Evolutionary conservation across 2,113 vertebrate genomes (phyloP), one percentile per base, ranked within the genome.

Genomic region (Verasper variegatus): DNA sequence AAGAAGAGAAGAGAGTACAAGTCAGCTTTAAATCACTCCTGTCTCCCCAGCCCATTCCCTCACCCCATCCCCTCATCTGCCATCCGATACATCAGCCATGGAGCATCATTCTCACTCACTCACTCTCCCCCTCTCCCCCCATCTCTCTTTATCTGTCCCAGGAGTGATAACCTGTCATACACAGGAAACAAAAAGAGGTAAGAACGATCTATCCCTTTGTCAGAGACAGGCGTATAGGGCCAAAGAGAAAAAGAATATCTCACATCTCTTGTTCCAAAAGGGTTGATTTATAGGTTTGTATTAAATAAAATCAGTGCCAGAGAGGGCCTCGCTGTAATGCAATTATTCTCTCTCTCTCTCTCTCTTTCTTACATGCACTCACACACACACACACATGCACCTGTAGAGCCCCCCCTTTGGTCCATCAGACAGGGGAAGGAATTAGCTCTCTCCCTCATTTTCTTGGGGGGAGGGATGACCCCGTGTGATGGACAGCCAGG

Each of bases 1-100:
- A 88, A 91, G 93, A 94, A 85, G 90, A 93, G 91, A 84, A 91
- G 76, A 76, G 88, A 83, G 86, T 91, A 81, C 93, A 93, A 89
- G 89, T 59, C 80, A 68, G 74, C 89, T 88, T 88, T 95, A 97
- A 97, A 97, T 97, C 95, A 97, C 69, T 74, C 71, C 85, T 79
- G 83, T 61, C 77, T 60, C 79, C 69, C 69, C 61, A 47, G 55
- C 69, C 23, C n/a, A 18, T 60, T 74, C 70, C 83, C 69, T 81
- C 78, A 59, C 81, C 67, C 71, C 76, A 70, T 63, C 68, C 79
- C 74, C 86, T 71, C 68, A 23, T 59, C 83, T 78, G 91, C 90
- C 91, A 95, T 90, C 84, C 52, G 90, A 94, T 93, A 93, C 90
- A 78, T 81, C 81, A 80, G 57, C 75, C 72, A 79, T 23, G 72